Evolutionary conservation across 2,888 invertebrate species (phyloP).

Genomic region (Sarcophaga rosellei): DNA sequence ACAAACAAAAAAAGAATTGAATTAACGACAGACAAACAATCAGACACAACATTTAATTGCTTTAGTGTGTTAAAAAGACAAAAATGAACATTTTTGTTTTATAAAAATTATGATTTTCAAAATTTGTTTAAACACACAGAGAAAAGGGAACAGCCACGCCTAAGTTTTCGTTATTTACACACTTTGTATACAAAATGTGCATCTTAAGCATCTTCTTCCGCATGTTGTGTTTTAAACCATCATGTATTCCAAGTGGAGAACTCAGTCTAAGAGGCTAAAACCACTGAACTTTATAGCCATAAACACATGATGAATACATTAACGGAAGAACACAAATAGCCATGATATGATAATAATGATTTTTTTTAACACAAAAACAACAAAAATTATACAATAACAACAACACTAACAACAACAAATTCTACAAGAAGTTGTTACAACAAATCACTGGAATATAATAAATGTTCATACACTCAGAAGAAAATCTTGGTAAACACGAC

Average conservation of each 20-base stretch:
- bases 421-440: too few species aligned
- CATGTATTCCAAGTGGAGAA: too few species aligned
- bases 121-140: too few species aligned
- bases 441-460: too few species aligned
- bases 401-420: constrained; percentile 5
- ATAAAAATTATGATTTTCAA: too few species aligned
- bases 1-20: constrained; percentile 40
- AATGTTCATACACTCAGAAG: constrained; percentile 19
- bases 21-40: not conserved
- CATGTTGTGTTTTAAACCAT: constrained; percentile 4
- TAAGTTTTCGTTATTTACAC: not conserved
- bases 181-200: constrained; percentile 6
- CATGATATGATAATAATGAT: constrained; percentile 61
- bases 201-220: constrained; percentile 36
- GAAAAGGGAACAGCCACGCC: constrained; percentile 45
- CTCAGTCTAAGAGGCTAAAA: not conserved
- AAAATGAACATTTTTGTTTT: not conserved
- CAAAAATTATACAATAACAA: not conserved
- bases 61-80: not conserved
- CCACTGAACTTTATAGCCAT: constrained; percentile 12
- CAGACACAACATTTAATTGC: constrained; percentile 28
- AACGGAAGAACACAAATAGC: constrained; percentile 57
- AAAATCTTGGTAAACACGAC: not conserved
- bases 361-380: constrained; percentile 46
- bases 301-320: constrained; percentile 57